A percentile compares a stretch with the other conserved stretches of the same genome.
Conservation (phyloP, 2,888 invertebrate species). For the Melinopterus prodromus region DNA sequence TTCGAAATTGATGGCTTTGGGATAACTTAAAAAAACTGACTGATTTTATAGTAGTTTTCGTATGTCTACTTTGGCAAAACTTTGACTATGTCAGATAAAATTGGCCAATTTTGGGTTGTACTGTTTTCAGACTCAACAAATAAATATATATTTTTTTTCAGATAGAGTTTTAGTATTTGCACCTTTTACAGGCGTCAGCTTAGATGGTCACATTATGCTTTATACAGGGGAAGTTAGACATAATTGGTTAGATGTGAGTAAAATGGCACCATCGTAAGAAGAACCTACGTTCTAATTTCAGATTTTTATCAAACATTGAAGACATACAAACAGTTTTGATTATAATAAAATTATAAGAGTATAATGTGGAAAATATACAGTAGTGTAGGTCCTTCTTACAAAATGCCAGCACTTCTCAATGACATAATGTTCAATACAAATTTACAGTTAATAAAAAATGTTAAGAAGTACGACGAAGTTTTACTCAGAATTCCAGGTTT, state of each 20-base stretch:
- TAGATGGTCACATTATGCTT: conserved; percentile 89
- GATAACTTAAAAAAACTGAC: too few species aligned
- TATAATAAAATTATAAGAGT: conserved; percentile 9
- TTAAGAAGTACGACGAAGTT: conserved; percentile 77
- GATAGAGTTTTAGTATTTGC: conserved; percentile 86
- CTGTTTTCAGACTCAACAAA: too few species aligned
- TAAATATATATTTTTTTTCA: conserved; percentile 53
- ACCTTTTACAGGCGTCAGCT: conserved; percentile 88
- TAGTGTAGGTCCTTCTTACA: neutral
- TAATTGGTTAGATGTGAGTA: conserved; percentile 89
- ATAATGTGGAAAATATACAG: neutral
- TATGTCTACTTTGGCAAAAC: too few species aligned
- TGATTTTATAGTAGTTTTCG: too few species aligned
- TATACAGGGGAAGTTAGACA: conserved; percentile 93
- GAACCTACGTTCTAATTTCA: too few species aligned
- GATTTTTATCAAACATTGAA: conserved; percentile 39
- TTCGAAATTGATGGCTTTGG: too few species aligned
- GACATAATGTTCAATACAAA: neutral
- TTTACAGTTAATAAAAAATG: conserved; percentile 82
- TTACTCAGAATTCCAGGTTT: conserved; percentile 81
- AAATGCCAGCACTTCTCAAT: neutral
- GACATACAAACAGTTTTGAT: neutral
- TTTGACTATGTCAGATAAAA: too few species aligned
- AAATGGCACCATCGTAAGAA: neutral
- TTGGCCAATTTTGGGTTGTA: too few species aligned